Conservation (phyloP, 2,797 vertebrate genomes). For the Columba guinea region DNA sequence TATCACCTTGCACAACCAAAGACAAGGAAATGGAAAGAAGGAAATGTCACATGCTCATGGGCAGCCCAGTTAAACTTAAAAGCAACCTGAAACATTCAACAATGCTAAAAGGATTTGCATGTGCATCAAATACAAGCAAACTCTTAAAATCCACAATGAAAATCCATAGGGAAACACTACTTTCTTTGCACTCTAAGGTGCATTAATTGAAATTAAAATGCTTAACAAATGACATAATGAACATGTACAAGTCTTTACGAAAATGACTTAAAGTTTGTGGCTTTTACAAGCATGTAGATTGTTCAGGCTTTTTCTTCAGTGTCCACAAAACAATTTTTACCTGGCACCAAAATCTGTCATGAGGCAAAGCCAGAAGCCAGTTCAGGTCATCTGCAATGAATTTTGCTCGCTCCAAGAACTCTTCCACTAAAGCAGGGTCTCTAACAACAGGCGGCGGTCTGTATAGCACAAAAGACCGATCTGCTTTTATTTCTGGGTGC, state of each 20-base stretch:
- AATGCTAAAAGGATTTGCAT: background rate
- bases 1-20: slow-evolving; percentile 81
- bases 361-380: slow-evolving; percentile 91
- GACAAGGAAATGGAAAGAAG: background rate
- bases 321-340: slow-evolving; percentile 70
- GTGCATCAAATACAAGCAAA: background rate
- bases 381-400: slow-evolving; percentile 92
- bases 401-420: slow-evolving; percentile 88
- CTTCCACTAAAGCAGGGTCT: slow-evolving; percentile 85
- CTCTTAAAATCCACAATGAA: background rate
- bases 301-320: background rate
- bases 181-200: background rate
- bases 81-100: background rate
- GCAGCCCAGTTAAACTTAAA: background rate
- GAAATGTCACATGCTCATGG: background rate
- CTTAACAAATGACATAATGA: background rate
- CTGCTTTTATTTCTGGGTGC: slow-evolving; percentile 89
- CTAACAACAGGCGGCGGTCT: slow-evolving; percentile 81
- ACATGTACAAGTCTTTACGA: background rate
- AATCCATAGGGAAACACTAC: background rate
- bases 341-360: slow-evolving; percentile 99
- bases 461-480: slow-evolving; percentile 90
- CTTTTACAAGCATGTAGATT: background rate
- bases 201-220: background rate
- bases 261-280: accelerated